Evolutionary conservation across 2,888 invertebrate species (phyloP).

Genomic region (Galerucella pusilla): DNA sequence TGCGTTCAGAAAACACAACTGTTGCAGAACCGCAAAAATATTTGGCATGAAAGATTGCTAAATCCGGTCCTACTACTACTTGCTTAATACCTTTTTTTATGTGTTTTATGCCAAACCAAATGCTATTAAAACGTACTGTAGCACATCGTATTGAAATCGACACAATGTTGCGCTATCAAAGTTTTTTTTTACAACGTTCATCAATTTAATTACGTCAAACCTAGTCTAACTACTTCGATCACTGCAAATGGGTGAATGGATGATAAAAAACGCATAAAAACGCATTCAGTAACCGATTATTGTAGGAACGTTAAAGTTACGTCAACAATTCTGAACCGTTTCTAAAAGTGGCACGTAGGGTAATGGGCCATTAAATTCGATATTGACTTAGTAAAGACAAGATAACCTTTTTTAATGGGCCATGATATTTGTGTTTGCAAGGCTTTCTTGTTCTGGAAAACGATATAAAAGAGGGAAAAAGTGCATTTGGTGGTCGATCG

Average conservation of each 20-base stretch:
- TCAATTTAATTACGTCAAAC: neutral
- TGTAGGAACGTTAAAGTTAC: neutral
- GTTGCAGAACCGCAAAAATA: too few species aligned
- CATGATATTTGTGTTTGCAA: neutral
- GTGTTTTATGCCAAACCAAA: neutral
- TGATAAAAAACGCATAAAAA: conserved; percentile 17
- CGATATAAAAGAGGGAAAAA: neutral
- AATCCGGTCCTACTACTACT: neutral
- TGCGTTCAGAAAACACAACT: too few species aligned
- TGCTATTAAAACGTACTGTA: neutral
- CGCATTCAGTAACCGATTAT: neutral
- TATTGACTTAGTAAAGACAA: conserved; percentile 3
- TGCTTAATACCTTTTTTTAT: neutral
- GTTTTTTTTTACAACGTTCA: neutral
- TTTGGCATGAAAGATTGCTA: neutral
- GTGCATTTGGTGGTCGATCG: neutral
- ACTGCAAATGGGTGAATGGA: neutral
- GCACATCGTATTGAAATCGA: neutral
- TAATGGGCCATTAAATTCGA: conserved; percentile 13
- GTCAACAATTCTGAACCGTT: neutral
- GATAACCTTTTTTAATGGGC: conserved; percentile 13
- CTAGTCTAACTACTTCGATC: neutral
- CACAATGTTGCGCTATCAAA: conserved; percentile 1
- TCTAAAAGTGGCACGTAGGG: conserved; percentile 8
- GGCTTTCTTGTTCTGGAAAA: conserved; percentile 1